Conservation (phyloP, 2,797 vertebrate species). For the Rousettus madagascariensis region DNA sequence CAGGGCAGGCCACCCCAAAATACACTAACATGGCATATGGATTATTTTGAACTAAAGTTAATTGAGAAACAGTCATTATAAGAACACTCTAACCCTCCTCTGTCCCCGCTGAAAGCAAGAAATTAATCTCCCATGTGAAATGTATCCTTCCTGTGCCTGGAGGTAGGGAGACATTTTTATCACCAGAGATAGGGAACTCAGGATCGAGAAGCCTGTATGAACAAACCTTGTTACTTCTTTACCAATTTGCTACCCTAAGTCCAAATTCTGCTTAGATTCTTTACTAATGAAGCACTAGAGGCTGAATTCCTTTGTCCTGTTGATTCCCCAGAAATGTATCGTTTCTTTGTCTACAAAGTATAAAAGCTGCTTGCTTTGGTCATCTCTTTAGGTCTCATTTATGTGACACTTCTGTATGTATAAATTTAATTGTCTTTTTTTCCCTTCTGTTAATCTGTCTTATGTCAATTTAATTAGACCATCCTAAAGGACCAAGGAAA, state of each 20-base stretch:
- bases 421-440: neutral
- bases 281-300: neutral
- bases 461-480: neutral
- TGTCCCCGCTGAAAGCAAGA: neutral
- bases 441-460: neutral
- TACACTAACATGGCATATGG: neutral
- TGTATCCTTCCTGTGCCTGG: neutral
- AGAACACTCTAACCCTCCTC: neutral
- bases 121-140: neutral
- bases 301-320: neutral
- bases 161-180: neutral
- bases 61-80: neutral
- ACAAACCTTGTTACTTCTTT: neutral
- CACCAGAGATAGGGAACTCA: neutral
- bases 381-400: neutral
- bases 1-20: neutral
- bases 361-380: neutral
- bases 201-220: neutral
- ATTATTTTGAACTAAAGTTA: neutral
- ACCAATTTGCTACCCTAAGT: neutral
- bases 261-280: neutral
- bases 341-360: neutral
- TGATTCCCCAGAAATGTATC: neutral
- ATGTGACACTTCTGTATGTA: neutral
- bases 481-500: neutral